Base-by-base conservation (phyloP, 1,140 invertebrate genomes). In the Asbolus verrucosus region DNA sequence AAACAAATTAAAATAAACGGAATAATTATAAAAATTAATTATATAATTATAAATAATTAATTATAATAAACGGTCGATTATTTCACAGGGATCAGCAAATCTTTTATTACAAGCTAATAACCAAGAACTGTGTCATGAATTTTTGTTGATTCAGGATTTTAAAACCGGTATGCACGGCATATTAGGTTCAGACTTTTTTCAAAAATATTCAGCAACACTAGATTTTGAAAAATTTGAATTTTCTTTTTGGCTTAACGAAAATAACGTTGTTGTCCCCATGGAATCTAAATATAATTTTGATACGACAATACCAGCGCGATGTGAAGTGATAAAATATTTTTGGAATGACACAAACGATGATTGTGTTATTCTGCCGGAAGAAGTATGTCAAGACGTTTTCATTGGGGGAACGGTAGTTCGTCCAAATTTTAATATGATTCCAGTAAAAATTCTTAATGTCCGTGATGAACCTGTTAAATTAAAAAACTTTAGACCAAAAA, bases 261-360 rank as follows among this genome's bases (percentile, higher is more conserved):
- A 2, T 14, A 38, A 69, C 14, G 21, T 63, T 27, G 24, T 21
- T 30, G 21, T 71, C n/a, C 46, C 65, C 13, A 11, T 62, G 11
- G 43, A 65, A 65, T 50, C 59, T 27, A 62, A 67, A 31, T 41
- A 30, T 41, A 6, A 65, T 14, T 27, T 46, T 70, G 65, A 36
- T 43, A 70, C 30, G 11, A 66, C 46, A 15, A 65, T 69, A 21
- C 62, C 67, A 38, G 21, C 62, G 24, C 33, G 62, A 15, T 73
- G 67, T 41, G 67, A 73, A 70, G 16, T 60, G n/a, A 73, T 73
- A 8, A 66, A 50, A 24, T 46, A 61, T 70, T 73, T 69, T 43
- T 24, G n/a, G n/a, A n/a, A n/a, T n/a, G n/a, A n/a, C n/a, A n/a
- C n/a, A n/a, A n/a, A n/a, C n/a, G n/a, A n/a, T n/a, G n/a, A n/a